Base-by-base conservation (phyloP, 2,113 vertebrate genomes). In the Protobothrops flavoviridis region DNA sequence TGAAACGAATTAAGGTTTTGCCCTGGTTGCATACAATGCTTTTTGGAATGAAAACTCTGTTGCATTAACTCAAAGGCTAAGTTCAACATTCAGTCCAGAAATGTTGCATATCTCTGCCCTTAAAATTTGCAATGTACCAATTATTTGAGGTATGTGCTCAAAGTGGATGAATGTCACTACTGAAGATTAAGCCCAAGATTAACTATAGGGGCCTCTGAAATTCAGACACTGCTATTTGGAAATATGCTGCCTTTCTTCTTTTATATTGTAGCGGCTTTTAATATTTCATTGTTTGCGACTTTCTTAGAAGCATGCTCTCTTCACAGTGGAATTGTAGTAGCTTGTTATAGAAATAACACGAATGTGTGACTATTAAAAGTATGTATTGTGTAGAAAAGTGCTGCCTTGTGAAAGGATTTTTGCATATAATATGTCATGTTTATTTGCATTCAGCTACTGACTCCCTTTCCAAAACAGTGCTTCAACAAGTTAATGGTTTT, bases 401-500 rank as follows among this genome's bases (percentile, higher is more conserved):
- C 93, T 94, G 87, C 92, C 94, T 96, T 94, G 91, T 95, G 86
- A 93, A 96, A 94, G 91, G 81, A 95, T 93, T 33, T 92, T 86
- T 90, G 94, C 74, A 92, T 53, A 88, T 20, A 21, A 85, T 74
- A 89, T 86, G 55, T 29, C 85, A 93, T 94, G 89, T 94, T 95
- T 96, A 87, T 91, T 74, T 95, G 89, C 56, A 69, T 87, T 93
- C 91, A 86, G 93, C 94, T 88, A 95, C 92, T 97, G 94, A 87
- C 17, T 95, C 90, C 93, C 59, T 96, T 96, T 95, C 96, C 94
- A 33, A 97, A 89, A 93, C 95, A 96, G 96, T 94, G 96, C 88
- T 90, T 88, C 88, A 86, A 95, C 95, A 95, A 96, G 94, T 94
- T 96, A 96, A 97, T 96, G 95, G 94, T 94, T 95, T 95, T 95